These are phyloP conservation scores for Aleiodes alternator DNA, from an alignment of 2,888 invertebrate species.

Conservation along the genomic window DNA sequence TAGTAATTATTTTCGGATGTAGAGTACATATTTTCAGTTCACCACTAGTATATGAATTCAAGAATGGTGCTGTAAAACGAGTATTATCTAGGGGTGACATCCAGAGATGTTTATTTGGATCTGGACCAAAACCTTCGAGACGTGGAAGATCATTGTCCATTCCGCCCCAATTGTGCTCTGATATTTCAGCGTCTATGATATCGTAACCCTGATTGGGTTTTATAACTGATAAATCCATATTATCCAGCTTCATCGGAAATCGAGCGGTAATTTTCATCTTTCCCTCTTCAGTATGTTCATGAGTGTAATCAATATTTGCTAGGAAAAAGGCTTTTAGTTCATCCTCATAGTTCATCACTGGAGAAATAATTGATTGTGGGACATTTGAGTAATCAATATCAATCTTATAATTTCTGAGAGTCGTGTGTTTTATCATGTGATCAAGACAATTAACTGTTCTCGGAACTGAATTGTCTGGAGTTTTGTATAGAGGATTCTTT, in stretches of 20 bases:
- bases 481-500: slow-evolving; percentile 58
- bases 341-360: slow-evolving; percentile 52
- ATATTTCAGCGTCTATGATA: slow-evolving; percentile 58
- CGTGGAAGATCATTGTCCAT: slow-evolving; percentile 46
- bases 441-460: slow-evolving; percentile 62
- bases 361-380: slow-evolving; percentile 46
- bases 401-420: slow-evolving; percentile 69
- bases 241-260: slow-evolving; percentile 60
- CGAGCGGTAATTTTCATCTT: slow-evolving; percentile 59
- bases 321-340: slow-evolving; percentile 49
- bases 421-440: slow-evolving; percentile 60
- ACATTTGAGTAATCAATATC: slow-evolving; percentile 65
- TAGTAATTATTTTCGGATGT: slow-evolving; percentile 58
- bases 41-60: slow-evolving; percentile 45
- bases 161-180: not conserved
- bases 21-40: slow-evolving; percentile 63
- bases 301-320: slow-evolving; percentile 54
- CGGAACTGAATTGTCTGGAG: slow-evolving; percentile 59
- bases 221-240: slow-evolving; percentile 61
- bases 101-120: slow-evolving; percentile 47
- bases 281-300: slow-evolving; percentile 58
- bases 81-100: slow-evolving; percentile 60
- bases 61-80: slow-evolving; percentile 59
- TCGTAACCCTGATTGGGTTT: slow-evolving; percentile 63
- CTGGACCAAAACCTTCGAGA: slow-evolving; percentile 53